These are phyloP conservation scores for Oreochromis tanganicae DNA, from an alignment of 2,113 vertebrate genomes.

Conservation along the genomic window DNA sequence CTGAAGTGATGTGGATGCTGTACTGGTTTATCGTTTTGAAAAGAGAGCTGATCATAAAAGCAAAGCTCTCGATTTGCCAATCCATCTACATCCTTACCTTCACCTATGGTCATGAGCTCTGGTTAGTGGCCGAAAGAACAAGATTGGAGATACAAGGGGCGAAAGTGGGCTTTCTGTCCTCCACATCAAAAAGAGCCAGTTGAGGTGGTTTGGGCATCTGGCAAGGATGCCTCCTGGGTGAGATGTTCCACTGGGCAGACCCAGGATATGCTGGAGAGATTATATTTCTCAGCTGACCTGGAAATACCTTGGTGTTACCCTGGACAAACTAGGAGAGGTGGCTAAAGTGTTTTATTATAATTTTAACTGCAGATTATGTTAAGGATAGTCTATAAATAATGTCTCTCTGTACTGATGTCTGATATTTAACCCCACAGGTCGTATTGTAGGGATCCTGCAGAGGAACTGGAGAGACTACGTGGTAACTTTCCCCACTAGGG, in stretches of 20 bases:
- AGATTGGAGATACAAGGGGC: not conserved
- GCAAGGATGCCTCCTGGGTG: not conserved
- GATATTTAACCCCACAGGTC: slow-evolving; percentile 60
- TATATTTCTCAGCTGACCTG: not conserved
- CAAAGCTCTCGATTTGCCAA: not conserved
- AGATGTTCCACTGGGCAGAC: not conserved
- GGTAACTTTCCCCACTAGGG: slow-evolving; percentile 87
- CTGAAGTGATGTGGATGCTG: not conserved
- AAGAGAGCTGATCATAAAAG: not conserved
- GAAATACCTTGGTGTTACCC: not conserved
- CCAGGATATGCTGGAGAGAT: not conserved
- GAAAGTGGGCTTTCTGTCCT: not conserved
- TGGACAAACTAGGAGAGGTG: not conserved
- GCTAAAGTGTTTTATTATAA: not conserved
- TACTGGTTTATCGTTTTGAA: not conserved
- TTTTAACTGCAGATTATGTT: not conserved
- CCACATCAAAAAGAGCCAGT: not conserved
- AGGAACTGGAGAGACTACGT: slow-evolving; percentile 97
- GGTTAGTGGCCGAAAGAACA: accelerated
- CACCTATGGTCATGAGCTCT: not conserved
- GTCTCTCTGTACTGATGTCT: not conserved
- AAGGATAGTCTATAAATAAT: not conserved
- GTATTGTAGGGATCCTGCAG: slow-evolving; percentile 87
- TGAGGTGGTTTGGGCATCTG: not conserved
- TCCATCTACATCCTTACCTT: not conserved